Base-by-base conservation (phyloP, 2,797 vertebrate species). In the Emys orbicularis region DNA sequence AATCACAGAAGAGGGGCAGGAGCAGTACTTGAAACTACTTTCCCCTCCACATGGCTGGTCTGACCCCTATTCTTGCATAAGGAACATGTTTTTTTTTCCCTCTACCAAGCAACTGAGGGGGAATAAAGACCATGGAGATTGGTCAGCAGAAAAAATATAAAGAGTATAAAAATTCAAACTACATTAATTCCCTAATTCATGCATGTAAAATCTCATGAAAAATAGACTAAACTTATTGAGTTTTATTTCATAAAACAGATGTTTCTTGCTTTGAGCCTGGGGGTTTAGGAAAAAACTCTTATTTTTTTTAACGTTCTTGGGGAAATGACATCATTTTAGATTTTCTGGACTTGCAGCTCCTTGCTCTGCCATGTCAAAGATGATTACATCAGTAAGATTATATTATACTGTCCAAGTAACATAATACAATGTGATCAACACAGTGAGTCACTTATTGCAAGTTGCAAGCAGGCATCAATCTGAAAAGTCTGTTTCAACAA, bases 401-500 rank as follows among this genome's bases (percentile, higher is more conserved):
- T 25, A 76, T 49, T 0, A 1, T 57, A n/a, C 88, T 84, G 83
- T 61, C 83, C 83, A 65, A 4, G 18, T n/a, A 34, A 41, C 4
- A 74, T 90, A 92, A 61, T 56, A 31, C 92, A 86, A 49, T 0
- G 0, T 79, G 88, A 94, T 88, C 83, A 87, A 94, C 89, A 90
- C 0, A 0, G 12, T 13, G 52, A 54, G 88, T 47, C 27, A 59
- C 16, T 31, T 82, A 57, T 79, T 91, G 89, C 82, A 93, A 76
- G 84, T 88, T 19, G 61, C 34, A 37, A 68, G 18, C 34, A 37
- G 61, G 61, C 34, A 90, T 0, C 0, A 77, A 87, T 90, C 95
- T 91, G 76, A 82, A 19, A 77, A 94, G 91, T 61, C 57, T 80
- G 3, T 79, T 93, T 85, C 47, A 83, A 93, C 92, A 5, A 49